A percentile compares a stretch with the other conserved stretches of the same genome.
Conservation (phyloP, 2,888 invertebrate species). For the Lordiphosa andalusiaca region DNA sequence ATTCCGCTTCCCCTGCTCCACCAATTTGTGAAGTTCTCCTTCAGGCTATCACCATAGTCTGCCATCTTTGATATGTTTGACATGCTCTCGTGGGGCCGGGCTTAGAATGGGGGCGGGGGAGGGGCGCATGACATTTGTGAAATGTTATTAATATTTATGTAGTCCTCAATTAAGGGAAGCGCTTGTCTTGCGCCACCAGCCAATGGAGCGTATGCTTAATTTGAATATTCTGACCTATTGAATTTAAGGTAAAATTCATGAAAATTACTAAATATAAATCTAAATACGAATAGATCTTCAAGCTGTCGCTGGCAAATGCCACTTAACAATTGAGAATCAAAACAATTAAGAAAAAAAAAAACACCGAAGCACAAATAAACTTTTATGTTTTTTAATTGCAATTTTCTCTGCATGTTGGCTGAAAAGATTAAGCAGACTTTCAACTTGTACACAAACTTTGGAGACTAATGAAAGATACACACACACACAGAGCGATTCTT, state of each 20-base stretch:
- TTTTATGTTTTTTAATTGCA: conserved; percentile 41
- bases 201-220: conserved; percentile 43
- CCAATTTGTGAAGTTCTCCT: neutral
- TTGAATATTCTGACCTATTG: neutral
- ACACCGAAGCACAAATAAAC: conserved; percentile 4
- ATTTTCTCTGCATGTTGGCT: conserved; percentile 38
- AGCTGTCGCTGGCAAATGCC: neutral
- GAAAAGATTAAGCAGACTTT: conserved; percentile 39
- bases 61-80: conserved; percentile 63
- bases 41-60: conserved; percentile 8
- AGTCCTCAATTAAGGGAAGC: conserved; percentile 44
- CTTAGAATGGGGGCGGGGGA: neutral
- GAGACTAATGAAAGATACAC: conserved; percentile 48
- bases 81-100: conserved; percentile 33
- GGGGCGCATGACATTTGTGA: conserved; percentile 44
- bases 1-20: conserved; percentile 4
- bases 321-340: neutral
- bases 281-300: too few relatives aligned
- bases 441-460: conserved; percentile 43
- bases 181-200: conserved; percentile 28
- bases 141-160: conserved; percentile 70
- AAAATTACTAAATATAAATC: neutral
- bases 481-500: neutral
- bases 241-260: too few relatives aligned
- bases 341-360: conserved; percentile 1